A percentile compares a stretch with the other conserved stretches of the same genome.
These are phyloP conservation scores for Leptinotarsa lineolata DNA, from an alignment of 1,140 invertebrate species.

Conservation along the genomic window DNA sequence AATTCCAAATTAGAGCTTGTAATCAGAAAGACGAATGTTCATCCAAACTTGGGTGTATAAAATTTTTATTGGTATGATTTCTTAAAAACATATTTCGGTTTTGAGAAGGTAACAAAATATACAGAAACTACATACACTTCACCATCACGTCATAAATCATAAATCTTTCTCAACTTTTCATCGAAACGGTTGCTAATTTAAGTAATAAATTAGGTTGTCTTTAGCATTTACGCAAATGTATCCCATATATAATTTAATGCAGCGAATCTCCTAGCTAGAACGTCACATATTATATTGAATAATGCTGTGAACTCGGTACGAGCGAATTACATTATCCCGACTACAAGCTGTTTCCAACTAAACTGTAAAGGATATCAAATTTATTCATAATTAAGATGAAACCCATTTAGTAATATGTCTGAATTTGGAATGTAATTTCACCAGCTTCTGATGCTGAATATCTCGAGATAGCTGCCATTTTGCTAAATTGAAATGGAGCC, in stretches of 20 bases:
- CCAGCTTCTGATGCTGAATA: slow-evolving; percentile 17
- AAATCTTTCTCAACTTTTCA: not conserved
- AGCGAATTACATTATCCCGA: slow-evolving; percentile 10
- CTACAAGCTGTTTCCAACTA: slow-evolving; percentile 19
- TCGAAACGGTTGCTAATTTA: not conserved
- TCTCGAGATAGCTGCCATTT: slow-evolving; percentile 1
- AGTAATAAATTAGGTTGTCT: slow-evolving; percentile 1
- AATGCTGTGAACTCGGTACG: slow-evolving; percentile 9
- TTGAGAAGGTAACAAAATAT: no score
- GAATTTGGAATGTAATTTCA: slow-evolving; percentile 10
- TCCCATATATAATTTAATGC: slow-evolving; percentile 6
- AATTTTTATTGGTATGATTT: not conserved
- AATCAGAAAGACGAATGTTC: no score
- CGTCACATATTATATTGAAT: slow-evolving; percentile 22
- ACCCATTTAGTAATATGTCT: slow-evolving; percentile 13
- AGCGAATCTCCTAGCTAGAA: slow-evolving; percentile 14
- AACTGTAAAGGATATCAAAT: slow-evolving; percentile 19
- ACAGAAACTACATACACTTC: no score
- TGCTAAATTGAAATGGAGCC: not conserved
- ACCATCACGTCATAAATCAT: not conserved
- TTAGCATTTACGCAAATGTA: slow-evolving; percentile 27
- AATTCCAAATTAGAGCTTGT: no score
- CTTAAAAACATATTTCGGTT: not conserved
- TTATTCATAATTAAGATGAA: slow-evolving; percentile 23
- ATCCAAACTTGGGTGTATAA: no score